Evolutionary conservation across 1,140 invertebrate species (phyloP).

Genomic region (Pissodes strobi): DNA sequence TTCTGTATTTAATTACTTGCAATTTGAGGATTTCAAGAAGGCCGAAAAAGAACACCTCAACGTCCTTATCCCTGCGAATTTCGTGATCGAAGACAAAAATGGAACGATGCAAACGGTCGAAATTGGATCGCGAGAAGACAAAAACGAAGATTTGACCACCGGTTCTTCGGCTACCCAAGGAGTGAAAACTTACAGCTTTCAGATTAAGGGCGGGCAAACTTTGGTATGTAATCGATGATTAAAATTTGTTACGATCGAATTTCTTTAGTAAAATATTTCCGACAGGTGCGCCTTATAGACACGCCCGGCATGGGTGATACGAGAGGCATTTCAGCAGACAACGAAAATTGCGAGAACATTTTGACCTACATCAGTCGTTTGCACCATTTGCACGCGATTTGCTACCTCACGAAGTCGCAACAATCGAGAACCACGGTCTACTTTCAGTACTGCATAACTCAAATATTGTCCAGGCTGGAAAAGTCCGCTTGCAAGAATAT

Average conservation of each 20-base stretch:
- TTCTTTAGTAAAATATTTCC: neutral
- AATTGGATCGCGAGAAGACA: constrained; percentile 37
- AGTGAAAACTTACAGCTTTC: constrained; percentile 48
- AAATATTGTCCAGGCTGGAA: constrained; percentile 47
- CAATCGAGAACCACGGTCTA: constrained; percentile 37
- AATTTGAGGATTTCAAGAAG: constrained; percentile 38
- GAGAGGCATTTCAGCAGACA: constrained; percentile 45
- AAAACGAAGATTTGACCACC: constrained; percentile 40
- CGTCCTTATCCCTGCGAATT: constrained; percentile 45
- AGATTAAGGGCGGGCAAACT: constrained; percentile 34
- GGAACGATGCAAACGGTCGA: constrained; percentile 24
- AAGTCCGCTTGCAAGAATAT: constrained; percentile 48
- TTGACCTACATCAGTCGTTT: constrained; percentile 43
- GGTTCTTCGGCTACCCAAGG: constrained; percentile 50
- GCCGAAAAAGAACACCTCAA: constrained; percentile 39
- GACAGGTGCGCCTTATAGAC: constrained; percentile 45
- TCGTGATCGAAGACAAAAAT: constrained; percentile 42
- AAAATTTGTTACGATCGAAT: neutral
- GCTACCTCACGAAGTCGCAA: constrained; percentile 45
- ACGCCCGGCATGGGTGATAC: constrained; percentile 49
- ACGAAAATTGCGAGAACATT: constrained; percentile 49
- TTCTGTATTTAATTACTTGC: constrained; percentile 49
- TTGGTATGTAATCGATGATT: neutral
- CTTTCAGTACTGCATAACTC: constrained; percentile 48
- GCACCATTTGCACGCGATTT: constrained; percentile 48